Evolutionary conservation across 2,888 invertebrate species (phyloP).

Genomic region (Clivina fossor): DNA sequence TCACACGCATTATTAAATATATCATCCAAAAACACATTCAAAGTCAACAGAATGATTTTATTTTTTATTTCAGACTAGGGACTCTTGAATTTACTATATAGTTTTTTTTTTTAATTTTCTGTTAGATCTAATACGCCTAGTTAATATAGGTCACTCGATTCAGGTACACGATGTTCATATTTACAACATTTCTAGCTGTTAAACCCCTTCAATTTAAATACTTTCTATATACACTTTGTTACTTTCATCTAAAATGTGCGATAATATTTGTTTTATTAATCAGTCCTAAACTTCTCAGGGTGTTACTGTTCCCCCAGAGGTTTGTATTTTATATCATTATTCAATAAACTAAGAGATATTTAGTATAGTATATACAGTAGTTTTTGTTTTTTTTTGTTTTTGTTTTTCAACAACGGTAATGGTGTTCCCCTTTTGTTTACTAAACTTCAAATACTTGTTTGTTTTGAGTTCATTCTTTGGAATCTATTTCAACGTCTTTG

Average conservation of each 20-base stretch:
- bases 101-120: constrained; percentile 8
- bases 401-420: neutral
- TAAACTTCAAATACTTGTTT: too few relatives aligned
- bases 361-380: neutral
- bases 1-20: constrained; percentile 19
- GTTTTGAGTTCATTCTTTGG: too few relatives aligned
- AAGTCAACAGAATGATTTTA: constrained; percentile 7
- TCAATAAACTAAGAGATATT: constrained; percentile 12
- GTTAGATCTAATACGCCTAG: constrained; percentile 22
- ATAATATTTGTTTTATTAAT: constrained; percentile 6
- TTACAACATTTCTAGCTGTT: constrained; percentile 21
- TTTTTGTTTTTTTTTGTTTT: constrained; percentile 1
- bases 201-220: constrained; percentile 5
- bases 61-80: constrained; percentile 24
- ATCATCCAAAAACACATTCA: constrained; percentile 26
- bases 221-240: constrained; percentile 9
- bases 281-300: constrained; percentile 11
- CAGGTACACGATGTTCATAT: constrained; percentile 31
- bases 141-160: constrained; percentile 23
- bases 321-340: neutral
- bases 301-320: neutral
- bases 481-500: too few relatives aligned
- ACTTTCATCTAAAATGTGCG: neutral
- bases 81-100: constrained; percentile 5
- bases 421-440: too few relatives aligned